These are phyloP conservation scores for Melanogrammus aeglefinus DNA, from an alignment of 2,797 vertebrate genomes.

Conservation along the genomic window DNA sequence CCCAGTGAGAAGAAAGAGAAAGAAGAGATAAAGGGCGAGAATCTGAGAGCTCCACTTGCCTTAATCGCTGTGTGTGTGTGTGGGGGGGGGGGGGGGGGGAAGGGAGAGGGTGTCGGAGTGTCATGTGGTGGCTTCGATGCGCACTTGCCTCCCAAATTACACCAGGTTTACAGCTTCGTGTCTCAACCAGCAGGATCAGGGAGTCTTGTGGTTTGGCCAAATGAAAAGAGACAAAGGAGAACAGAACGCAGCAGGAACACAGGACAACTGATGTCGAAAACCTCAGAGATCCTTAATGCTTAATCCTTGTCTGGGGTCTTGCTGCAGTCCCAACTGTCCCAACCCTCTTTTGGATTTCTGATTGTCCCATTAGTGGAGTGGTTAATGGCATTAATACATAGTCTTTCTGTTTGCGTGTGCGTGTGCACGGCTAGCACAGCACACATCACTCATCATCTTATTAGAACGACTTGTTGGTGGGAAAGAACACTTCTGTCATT, in stretches of 20 bases:
- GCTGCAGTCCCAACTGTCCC: too few species aligned
- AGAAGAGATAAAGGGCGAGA: slow-evolving; percentile 5
- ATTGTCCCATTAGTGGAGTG: neutral
- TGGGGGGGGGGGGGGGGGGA: neutral
- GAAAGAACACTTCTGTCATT: slow-evolving; percentile 45
- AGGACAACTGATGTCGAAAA: neutral
- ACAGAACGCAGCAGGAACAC: slow-evolving; percentile 12
- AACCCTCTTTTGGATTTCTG: neutral
- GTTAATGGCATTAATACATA: neutral
- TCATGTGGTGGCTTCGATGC: slow-evolving; percentile 5
- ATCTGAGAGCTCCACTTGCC: slow-evolving; percentile 6
- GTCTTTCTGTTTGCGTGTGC: slow-evolving; percentile 19
- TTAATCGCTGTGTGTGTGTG: slow-evolving; percentile 5
- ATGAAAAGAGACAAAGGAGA: neutral
- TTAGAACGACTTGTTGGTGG: slow-evolving; percentile 50
- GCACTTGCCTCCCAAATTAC: slow-evolving; percentile 24
- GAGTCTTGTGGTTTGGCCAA: slow-evolving; percentile 7
- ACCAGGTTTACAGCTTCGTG: slow-evolving; percentile 29
- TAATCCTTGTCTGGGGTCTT: neutral
- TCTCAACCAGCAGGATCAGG: slow-evolving; percentile 29
- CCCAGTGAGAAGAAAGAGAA: slow-evolving; percentile 5
- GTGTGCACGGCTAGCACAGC: slow-evolving; percentile 57
- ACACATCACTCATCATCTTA: slow-evolving; percentile 61
- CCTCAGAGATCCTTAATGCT: neutral
- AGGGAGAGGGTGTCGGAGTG: neutral